These are phyloP conservation scores for Sinella curviseta DNA, from an alignment of 1,140 invertebrate species.

Conservation along the genomic window DNA sequence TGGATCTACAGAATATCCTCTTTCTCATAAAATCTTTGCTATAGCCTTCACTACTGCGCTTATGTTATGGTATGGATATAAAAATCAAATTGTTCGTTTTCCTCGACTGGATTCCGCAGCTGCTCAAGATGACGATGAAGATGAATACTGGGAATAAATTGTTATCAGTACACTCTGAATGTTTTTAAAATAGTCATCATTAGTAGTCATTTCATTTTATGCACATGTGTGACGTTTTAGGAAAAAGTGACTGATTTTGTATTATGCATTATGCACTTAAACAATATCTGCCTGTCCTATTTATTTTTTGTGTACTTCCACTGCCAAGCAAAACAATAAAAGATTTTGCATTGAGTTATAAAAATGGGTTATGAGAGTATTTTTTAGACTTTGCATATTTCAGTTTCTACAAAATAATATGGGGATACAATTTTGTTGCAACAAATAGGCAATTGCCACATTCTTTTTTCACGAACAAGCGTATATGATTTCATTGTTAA, in stretches of 20 bases:
- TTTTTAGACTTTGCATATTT: too few relatives aligned
- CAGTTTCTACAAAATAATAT: too few relatives aligned
- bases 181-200: background rate
- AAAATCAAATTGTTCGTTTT: background rate
- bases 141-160: slow-evolving; percentile 14
- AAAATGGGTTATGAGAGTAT: too few relatives aligned
- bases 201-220: background rate
- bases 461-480: too few relatives aligned
- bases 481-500: too few relatives aligned
- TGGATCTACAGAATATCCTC: background rate
- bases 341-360: too few relatives aligned
- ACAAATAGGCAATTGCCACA: too few relatives aligned
- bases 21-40: slow-evolving; percentile 3
- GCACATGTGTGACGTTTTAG: background rate
- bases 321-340: too few relatives aligned
- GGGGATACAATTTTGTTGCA: too few relatives aligned
- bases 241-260: background rate
- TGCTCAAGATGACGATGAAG: background rate
- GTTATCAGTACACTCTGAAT: background rate
- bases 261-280: background rate
- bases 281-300: too few relatives aligned
- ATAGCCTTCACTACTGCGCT: background rate
- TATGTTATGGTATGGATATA: slow-evolving; percentile 7
- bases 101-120: background rate
- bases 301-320: too few relatives aligned